A percentile compares a stretch with the other conserved stretches of the same genome.
Conservation (phyloP, 2,113 vertebrate genomes). For the Pseudorasbora parva region DNA sequence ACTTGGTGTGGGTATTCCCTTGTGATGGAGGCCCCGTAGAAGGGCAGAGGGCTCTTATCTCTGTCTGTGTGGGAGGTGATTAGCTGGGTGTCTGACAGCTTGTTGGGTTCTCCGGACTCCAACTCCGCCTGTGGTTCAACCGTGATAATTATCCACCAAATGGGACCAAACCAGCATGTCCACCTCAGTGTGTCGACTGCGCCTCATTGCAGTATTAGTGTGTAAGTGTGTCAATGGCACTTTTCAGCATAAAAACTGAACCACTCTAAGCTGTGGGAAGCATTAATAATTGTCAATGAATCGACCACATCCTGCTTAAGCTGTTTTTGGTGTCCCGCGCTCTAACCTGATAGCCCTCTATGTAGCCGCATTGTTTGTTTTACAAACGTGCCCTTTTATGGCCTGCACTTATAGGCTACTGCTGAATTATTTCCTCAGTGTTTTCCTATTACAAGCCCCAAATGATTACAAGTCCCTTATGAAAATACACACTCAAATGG, state of each 20-base stretch:
- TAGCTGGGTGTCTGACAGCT: slow-evolving; percentile 45
- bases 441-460: slow-evolving; percentile 61
- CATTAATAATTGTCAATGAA: slow-evolving; percentile 7
- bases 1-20: slow-evolving; percentile 18
- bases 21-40: slow-evolving; percentile 20
- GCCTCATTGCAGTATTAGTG: not conserved
- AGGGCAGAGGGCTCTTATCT: slow-evolving; percentile 49
- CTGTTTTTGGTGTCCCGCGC: slow-evolving; percentile 8
- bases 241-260: not conserved
- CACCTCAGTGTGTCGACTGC: not conserved
- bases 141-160: slow-evolving; percentile 41
- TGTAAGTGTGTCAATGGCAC: not conserved
- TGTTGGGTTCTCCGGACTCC: slow-evolving; percentile 14
- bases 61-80: slow-evolving; percentile 50
- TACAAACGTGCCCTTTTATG: slow-evolving; percentile 63
- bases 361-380: slow-evolving; percentile 52
- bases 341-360: slow-evolving; percentile 29
- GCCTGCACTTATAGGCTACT: slow-evolving; percentile 53
- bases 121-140: slow-evolving; percentile 20
- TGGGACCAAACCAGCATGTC: slow-evolving; percentile 14
- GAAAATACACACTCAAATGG: slow-evolving; percentile 26
- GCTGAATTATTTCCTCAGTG: slow-evolving; percentile 59
- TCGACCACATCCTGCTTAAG: not conserved
- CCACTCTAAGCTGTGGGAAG: not conserved
- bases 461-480: slow-evolving; percentile 59